Percentiles rank a stretch among this genome's conserved stretches.
phyloP scores from a whole-genome alignment of 2,113 vertebrate genomes.

The Aphyosemion australe region DNA sequence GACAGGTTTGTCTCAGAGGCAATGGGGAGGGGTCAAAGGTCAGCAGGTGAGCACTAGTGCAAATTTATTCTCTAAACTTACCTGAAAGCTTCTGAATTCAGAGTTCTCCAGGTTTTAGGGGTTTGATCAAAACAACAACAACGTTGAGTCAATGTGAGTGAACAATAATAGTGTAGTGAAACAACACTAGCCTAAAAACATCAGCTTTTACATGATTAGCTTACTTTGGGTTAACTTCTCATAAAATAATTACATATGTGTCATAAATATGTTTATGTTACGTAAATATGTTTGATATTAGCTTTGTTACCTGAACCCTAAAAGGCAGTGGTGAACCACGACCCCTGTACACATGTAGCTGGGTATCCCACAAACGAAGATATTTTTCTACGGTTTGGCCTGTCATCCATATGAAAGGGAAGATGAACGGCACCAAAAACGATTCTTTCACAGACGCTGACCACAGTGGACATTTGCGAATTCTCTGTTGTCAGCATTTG shows the following conservation, averaged over 20 bases:
- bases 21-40: no score
- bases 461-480: no score
- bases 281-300: not conserved
- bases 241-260: constrained; percentile 10
- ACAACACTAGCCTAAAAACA: not conserved
- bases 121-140: not conserved
- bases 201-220: not conserved
- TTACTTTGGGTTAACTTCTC: constrained; percentile 1
- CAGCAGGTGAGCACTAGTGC: not conserved
- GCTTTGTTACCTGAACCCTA: constrained; percentile 15
- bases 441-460: no score
- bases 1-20: not conserved
- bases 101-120: not conserved
- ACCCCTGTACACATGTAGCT: no score
- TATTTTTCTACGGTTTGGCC: no score
- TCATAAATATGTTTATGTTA: not conserved
- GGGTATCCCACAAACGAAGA: no score
- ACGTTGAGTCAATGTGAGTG: not conserved
- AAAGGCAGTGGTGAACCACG: no score
- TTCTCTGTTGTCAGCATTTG: no score
- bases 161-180: not conserved
- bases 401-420: no score
- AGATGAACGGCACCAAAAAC: no score
- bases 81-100: not conserved
- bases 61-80: no score